Conservation (phyloP, 2,888 invertebrate genomes). For the Drosophila borborema region DNA sequence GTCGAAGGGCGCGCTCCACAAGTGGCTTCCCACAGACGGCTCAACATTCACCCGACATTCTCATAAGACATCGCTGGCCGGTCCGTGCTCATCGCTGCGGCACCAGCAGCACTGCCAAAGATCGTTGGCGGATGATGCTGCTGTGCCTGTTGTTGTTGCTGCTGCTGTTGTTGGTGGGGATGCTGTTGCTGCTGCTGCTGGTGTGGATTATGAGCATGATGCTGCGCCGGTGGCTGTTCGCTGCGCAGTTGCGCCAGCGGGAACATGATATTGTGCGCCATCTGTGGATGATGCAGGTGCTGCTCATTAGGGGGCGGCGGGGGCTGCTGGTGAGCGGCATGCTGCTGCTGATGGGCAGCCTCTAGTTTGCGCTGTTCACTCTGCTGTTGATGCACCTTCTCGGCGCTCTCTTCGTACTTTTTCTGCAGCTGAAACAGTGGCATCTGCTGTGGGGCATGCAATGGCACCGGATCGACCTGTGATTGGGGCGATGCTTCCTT, state of each 20-base stretch:
- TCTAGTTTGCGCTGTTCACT: conserved; percentile 83
- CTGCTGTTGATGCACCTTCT: conserved; percentile 83
- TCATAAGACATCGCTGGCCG: conserved; percentile 84
- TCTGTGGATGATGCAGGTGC: conserved; percentile 83
- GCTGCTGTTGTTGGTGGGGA: conserved; percentile 54
- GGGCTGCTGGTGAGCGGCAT: conserved; percentile 79
- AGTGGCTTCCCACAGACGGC: conserved; percentile 83
- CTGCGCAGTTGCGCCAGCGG: conserved; percentile 82
- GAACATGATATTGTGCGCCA: conserved; percentile 84
- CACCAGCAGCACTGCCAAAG: conserved; percentile 76
- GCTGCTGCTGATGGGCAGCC: conserved; percentile 79
- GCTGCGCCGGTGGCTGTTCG: conserved; percentile 82
- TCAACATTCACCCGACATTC: conserved; percentile 84
- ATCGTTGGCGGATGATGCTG: conserved; percentile 82
- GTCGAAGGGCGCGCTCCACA: conserved; percentile 81
- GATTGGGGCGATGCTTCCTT: conserved; percentile 83
- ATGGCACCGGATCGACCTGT: conserved; percentile 76
- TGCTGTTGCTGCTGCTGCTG: conserved; percentile 80
- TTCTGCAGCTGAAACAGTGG: conserved; percentile 83
- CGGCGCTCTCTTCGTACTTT: conserved; percentile 82
- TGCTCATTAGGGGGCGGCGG: conserved; percentile 83
- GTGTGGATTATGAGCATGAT: conserved; percentile 82
- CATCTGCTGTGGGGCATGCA: conserved; percentile 82
- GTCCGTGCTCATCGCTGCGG: conserved; percentile 80
- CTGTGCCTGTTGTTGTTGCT: conserved; percentile 36